A percentile compares a stretch with the other conserved stretches of the same genome.
Evolutionary conservation across 2,888 invertebrate species (phyloP).

Genomic region (Conomelus anceps): DNA sequence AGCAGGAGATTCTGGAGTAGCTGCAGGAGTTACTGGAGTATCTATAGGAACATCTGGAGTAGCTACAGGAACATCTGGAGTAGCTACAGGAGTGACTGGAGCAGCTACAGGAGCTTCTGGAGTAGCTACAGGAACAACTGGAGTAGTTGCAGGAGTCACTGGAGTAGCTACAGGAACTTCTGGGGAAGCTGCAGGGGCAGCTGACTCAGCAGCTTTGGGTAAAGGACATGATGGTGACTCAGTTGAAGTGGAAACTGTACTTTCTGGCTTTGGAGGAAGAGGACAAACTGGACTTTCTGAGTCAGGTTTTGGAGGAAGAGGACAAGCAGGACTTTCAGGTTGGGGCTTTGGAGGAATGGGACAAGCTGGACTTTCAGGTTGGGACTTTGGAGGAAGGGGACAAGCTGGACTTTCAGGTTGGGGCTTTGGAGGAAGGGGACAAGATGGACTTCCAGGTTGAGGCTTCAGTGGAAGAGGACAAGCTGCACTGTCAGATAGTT

Average conservation of each 20-base stretch:
- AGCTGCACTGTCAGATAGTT: not conserved
- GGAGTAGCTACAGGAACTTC: slow-evolving; percentile 23
- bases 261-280: not conserved
- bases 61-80: slow-evolving; percentile 25
- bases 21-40: slow-evolving; percentile 3
- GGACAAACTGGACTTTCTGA: slow-evolving; percentile 29
- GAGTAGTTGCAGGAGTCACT: slow-evolving; percentile 12
- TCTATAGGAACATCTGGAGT: slow-evolving; percentile 17
- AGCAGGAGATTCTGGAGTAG: slow-evolving; percentile 15
- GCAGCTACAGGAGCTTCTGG: slow-evolving; percentile 24
- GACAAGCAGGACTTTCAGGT: slow-evolving; percentile 12
- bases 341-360: not conserved
- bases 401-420: not conserved
- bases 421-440: slow-evolving; percentile 1
- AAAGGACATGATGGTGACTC: slow-evolving; percentile 18
- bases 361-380: slow-evolving; percentile 28
- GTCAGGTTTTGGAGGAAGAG: slow-evolving; percentile 19
- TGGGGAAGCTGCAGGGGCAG: slow-evolving; percentile 24
- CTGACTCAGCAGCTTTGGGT: slow-evolving; percentile 26
- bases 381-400: not conserved
- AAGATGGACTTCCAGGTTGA: not conserved
- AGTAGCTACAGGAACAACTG: slow-evolving; percentile 3
- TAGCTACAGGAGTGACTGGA: slow-evolving; percentile 19
- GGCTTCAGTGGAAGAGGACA: not conserved
- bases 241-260: slow-evolving; percentile 18